phyloP scores from a whole-genome alignment of 2,888 invertebrate species.

The Stratiomys singularior region DNA sequence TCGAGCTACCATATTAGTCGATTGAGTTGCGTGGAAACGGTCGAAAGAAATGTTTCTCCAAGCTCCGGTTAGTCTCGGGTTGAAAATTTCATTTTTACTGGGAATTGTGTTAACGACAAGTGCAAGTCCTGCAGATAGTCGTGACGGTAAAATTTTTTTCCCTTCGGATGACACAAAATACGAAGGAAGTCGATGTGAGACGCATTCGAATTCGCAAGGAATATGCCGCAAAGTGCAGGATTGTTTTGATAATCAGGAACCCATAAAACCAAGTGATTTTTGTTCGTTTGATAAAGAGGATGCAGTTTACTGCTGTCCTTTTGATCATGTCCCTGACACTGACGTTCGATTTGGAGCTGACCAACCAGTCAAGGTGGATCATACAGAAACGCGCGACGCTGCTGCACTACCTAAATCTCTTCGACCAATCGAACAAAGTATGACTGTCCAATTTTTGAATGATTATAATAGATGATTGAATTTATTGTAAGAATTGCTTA shows the following conservation, averaged over 20 bases:
- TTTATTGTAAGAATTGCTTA: background rate
- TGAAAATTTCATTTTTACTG: background rate
- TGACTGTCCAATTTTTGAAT: background rate
- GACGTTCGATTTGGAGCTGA: conserved; percentile 1
- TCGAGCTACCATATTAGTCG: background rate
- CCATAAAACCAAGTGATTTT: background rate
- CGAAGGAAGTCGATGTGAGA: conserved; percentile 3
- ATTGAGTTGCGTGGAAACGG: no score
- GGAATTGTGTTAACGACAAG: no score
- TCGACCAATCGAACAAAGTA: conserved; percentile 16
- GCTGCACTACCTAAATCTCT: background rate
- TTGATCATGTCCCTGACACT: background rate
- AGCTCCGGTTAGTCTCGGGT: background rate
- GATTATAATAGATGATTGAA: background rate
- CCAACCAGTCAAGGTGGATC: no score
- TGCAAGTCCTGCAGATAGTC: background rate
- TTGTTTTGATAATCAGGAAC: background rate
- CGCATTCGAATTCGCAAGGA: background rate
- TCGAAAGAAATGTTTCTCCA: background rate
- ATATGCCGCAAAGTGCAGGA: background rate
- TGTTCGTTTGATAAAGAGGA: conserved; percentile 8
- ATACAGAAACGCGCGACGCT: background rate
- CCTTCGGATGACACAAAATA: conserved; percentile 14
- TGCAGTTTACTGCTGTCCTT: conserved; percentile 14
- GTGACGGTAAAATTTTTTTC: background rate